Evolutionary conservation across 1,140 invertebrate genomes (phyloP).

Genomic region (Drosophila subobscura): DNA sequence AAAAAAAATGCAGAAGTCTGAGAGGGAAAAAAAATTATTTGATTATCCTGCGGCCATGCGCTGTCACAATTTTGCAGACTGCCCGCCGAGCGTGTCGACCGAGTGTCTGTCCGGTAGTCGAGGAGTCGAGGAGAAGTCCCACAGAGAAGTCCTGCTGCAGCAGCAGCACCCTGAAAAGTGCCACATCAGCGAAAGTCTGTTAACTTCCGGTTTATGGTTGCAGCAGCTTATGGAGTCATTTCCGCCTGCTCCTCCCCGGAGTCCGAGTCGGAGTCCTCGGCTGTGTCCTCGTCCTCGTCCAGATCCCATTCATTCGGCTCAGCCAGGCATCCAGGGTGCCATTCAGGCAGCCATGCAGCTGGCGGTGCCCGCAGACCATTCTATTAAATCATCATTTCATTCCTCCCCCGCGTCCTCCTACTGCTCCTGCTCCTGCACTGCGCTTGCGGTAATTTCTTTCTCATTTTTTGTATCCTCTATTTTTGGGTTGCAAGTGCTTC

Average conservation of each 20-base stretch:
- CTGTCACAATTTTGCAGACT: conserved; percentile 80
- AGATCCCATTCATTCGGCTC: conserved; percentile 72
- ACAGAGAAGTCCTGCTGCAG: conserved; percentile 12
- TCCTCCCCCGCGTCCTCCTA: conserved; percentile 25
- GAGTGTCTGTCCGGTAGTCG: conserved; percentile 9
- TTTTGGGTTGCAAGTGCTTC: conserved; percentile 73
- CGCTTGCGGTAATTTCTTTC: conserved; percentile 65
- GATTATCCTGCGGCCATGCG: conserved; percentile 81
- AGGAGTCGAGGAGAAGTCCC: conserved; percentile 16
- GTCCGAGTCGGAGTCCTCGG: neutral
- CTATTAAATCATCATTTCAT: conserved; percentile 81
- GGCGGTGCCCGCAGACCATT: conserved; percentile 80
- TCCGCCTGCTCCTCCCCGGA: conserved; percentile 45
- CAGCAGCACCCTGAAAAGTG: conserved; percentile 60
- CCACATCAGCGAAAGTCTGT: conserved; percentile 82
- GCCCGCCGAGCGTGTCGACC: conserved; percentile 67
- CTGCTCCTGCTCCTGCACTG: conserved; percentile 44
- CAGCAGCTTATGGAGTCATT: conserved; percentile 81
- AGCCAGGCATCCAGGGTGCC: conserved; percentile 52
- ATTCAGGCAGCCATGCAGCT: conserved; percentile 53
- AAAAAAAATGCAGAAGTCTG: conserved; percentile 45
- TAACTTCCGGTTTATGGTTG: conserved; percentile 82
- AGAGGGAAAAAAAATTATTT: conserved; percentile 72
- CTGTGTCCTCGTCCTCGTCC: neutral
- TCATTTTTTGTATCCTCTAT: conserved; percentile 2